Evolutionary conservation across 2,888 invertebrate genomes (phyloP), one percentile per base, ranked within the genome.

Genomic region (Spatulosminthurus flaviceps): DNA sequence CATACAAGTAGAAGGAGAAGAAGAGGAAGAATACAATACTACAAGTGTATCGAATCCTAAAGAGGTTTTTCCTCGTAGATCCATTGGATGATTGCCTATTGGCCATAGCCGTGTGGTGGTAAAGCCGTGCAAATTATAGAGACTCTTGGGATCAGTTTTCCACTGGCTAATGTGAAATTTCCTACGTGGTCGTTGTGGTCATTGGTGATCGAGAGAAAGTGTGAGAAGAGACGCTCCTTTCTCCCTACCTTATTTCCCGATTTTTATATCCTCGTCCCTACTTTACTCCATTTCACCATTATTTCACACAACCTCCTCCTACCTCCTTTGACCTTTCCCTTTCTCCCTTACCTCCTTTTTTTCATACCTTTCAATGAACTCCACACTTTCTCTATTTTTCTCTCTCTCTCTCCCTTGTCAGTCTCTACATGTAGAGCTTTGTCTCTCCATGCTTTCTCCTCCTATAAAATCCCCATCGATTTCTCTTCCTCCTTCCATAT

Each of bases 81-180:
- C 66, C 75, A 19, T 75, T 66, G 42, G 66, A 75, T 75, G 61
- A 75, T 75, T 75, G 64, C 74, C 64, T 29, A 61, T 74, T 61
- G 34, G 34, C 64, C 66, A 64, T 64, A 34, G n/a, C n/a, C n/a
- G n/a, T n/a, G n/a, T n/a, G n/a, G 75, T 75, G 75, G 75, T 75
- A 75, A 75, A 75, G 41, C 75, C 75, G 75, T 75, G 75, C 66
- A 75, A 75, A 75, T 75, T 75, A 75, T 66, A 64, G 75, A 22
- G 75, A 66, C 75, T 75, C 75, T 66, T 75, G 75, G 75, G 66
- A 75, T 75, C 75, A 75, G 75, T 75, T 75, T 75, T 75, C 16
- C 41, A 42, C 24, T 34, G 75, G 41, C 42, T 75, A 75, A 75
- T 75, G 75, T 66, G 75, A 75, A 75, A 66, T 75, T 66, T 75